Percentiles rank a stretch among this genome's conserved stretches.
Evolutionary conservation across 1,140 invertebrate genomes (phyloP).

Genomic region (Drosophila willistoni): DNA sequence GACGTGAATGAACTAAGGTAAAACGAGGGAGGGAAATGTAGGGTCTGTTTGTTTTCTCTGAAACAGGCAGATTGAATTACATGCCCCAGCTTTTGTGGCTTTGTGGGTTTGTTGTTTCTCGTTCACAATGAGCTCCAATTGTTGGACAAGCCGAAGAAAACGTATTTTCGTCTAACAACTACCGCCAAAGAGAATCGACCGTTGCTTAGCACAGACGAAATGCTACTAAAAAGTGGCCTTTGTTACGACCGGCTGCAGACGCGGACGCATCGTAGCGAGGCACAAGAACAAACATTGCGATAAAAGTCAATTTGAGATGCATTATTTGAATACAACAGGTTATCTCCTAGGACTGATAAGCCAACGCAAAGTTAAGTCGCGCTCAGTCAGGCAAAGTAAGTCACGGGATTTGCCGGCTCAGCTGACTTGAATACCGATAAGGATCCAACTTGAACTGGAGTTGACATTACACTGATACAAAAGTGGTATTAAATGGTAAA

Average conservation of each 20-base stretch:
- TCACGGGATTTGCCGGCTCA: conserved; percentile 64
- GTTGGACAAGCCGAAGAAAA: conserved; percentile 3
- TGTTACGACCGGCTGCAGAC: conserved; percentile 19
- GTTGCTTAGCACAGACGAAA: conserved; percentile 32
- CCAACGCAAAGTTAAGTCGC: conserved; percentile 29
- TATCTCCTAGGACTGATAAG: conserved; percentile 65
- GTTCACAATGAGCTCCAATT: conserved; percentile 45
- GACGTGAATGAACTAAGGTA: conserved; percentile 37
- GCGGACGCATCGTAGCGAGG: not conserved
- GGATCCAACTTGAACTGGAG: conserved; percentile 29
- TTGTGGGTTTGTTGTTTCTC: conserved; percentile 39
- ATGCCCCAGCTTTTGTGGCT: conserved; percentile 50
- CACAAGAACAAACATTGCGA: conserved; percentile 64
- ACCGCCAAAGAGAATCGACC: conserved; percentile 52
- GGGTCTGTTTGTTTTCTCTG: conserved; percentile 26
- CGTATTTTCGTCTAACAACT: conserved; percentile 11
- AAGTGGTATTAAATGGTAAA: not conserved
- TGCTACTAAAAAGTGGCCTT: conserved; percentile 49
- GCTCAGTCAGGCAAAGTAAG: conserved; percentile 51
- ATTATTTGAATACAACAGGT: conserved; percentile 56
- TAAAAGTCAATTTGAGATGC: conserved; percentile 52
- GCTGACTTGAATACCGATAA: conserved; percentile 45
- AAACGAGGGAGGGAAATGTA: conserved; percentile 29
- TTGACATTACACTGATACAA: not conserved
- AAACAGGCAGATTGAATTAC: conserved; percentile 48